Evolutionary conservation across 2,888 invertebrate genomes (phyloP).

Genomic region (Apantesis nais): DNA sequence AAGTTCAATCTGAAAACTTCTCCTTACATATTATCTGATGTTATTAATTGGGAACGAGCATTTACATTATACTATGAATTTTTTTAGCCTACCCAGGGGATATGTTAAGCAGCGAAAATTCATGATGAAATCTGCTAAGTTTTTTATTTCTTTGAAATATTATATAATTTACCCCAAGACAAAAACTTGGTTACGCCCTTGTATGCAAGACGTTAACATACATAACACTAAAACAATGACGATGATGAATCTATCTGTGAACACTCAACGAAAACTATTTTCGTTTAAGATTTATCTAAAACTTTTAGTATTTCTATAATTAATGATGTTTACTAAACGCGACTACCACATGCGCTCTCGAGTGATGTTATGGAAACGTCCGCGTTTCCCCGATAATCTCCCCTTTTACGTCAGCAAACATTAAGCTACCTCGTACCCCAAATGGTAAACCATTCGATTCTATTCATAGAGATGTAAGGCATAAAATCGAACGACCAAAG

Average conservation of each 20-base stretch:
- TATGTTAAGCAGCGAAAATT: too few relatives aligned
- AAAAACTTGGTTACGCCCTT: not conserved
- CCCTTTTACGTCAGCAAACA: slow-evolving; percentile 49
- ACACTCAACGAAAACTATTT: not conserved
- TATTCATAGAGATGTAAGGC: slow-evolving; percentile 46
- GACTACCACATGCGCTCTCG: slow-evolving; percentile 41
- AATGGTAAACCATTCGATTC: slow-evolving; percentile 27
- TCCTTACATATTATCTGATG: not conserved
- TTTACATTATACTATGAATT: too few relatives aligned
- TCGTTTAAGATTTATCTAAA: slow-evolving; percentile 18
- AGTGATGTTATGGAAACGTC: slow-evolving; percentile 53
- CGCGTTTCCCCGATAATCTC: slow-evolving; percentile 55
- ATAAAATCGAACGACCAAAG: slow-evolving; percentile 44
- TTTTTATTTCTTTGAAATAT: too few relatives aligned
- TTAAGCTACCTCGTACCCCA: slow-evolving; percentile 31
- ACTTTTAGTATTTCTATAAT: slow-evolving; percentile 37
- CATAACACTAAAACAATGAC: not conserved
- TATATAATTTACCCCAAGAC: not conserved
- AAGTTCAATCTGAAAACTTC: slow-evolving; percentile 15
- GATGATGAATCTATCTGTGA: not conserved
- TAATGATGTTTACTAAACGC: slow-evolving; percentile 35
- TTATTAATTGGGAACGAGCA: too few relatives aligned
- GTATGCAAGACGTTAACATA: not conserved
- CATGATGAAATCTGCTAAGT: too few relatives aligned
- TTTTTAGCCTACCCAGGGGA: too few relatives aligned